Percentiles rank a stretch among this genome's conserved stretches.
These are phyloP conservation scores for Nothocercus nigrocapillus DNA, from an alignment of 2,113 vertebrate genomes.

Conservation along the genomic window DNA sequence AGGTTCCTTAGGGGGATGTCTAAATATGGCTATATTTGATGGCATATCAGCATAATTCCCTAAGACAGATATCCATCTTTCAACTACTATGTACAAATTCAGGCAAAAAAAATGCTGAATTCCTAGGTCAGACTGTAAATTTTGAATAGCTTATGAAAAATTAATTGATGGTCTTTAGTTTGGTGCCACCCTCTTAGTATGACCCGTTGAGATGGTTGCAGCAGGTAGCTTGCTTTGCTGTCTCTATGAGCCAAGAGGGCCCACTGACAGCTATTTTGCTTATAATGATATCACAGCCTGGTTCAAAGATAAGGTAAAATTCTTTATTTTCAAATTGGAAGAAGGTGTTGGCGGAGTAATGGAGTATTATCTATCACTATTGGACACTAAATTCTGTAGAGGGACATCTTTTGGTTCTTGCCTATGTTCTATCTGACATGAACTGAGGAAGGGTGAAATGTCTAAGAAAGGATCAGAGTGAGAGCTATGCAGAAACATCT, in stretches of 20 bases:
- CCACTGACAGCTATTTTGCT: background rate
- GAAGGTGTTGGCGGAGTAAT: background rate
- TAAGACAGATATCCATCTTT: background rate
- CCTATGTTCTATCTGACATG: background rate
- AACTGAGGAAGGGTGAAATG: background rate
- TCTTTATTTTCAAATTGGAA: background rate
- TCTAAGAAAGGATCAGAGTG: background rate
- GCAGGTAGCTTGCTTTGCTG: background rate
- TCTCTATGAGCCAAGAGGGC: background rate
- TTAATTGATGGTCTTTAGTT: background rate
- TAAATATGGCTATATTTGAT: background rate
- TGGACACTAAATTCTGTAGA: background rate
- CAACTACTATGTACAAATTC: background rate
- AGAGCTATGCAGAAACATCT: background rate
- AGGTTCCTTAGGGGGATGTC: background rate
- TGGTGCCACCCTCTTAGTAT: accelerated
- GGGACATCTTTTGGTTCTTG: background rate
- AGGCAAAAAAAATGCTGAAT: background rate
- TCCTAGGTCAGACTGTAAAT: background rate
- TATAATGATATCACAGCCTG: background rate
- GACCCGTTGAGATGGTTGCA: background rate
- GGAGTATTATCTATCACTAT: background rate
- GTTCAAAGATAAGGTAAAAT: background rate
- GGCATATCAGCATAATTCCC: background rate
- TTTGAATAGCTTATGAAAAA: background rate